Conservation (phyloP, 1,140 invertebrate species). For the Drosophila ficusphila region DNA sequence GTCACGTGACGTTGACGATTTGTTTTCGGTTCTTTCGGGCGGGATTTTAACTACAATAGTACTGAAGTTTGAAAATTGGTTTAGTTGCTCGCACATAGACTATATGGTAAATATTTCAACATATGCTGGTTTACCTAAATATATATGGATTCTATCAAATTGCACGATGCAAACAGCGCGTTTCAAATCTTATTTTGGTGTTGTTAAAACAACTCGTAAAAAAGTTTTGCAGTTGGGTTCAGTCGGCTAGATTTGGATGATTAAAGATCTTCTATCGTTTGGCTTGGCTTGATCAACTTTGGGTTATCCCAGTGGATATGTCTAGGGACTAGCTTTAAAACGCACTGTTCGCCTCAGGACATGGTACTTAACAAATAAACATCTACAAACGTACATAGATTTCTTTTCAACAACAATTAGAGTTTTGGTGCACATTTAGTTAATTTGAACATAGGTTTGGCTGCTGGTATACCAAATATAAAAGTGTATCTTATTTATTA, state of each 20-base stretch:
- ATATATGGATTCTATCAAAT: conserved; percentile 48
- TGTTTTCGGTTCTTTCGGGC: conserved; percentile 24
- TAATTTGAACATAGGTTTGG: conserved; percentile 31
- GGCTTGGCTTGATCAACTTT: not conserved
- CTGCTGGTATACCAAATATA: conserved; percentile 24
- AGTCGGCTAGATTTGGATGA: not conserved
- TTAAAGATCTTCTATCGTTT: no score
- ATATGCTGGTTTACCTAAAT: conserved; percentile 36
- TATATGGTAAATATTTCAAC: conserved; percentile 72
- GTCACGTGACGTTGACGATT: not conserved
- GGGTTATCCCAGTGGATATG: conserved; percentile 11
- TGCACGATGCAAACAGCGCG: not conserved
- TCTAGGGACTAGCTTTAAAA: conserved; percentile 4
- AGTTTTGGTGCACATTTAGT: conserved; percentile 51
- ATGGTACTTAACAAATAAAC: conserved; percentile 41
- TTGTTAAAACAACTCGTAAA: not conserved
- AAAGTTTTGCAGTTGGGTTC: not conserved
- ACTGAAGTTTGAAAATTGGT: conserved; percentile 19
- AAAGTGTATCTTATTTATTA: conserved; percentile 36
- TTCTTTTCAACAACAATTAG: conserved; percentile 65
- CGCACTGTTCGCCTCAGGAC: not conserved
- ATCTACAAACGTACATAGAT: conserved; percentile 42
- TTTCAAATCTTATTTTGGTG: not conserved
- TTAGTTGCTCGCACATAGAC: conserved; percentile 52
- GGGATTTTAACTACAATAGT: conserved; percentile 39